Conservation (phyloP, 2,797 vertebrate species). For the Podarcis siculus region DNA sequence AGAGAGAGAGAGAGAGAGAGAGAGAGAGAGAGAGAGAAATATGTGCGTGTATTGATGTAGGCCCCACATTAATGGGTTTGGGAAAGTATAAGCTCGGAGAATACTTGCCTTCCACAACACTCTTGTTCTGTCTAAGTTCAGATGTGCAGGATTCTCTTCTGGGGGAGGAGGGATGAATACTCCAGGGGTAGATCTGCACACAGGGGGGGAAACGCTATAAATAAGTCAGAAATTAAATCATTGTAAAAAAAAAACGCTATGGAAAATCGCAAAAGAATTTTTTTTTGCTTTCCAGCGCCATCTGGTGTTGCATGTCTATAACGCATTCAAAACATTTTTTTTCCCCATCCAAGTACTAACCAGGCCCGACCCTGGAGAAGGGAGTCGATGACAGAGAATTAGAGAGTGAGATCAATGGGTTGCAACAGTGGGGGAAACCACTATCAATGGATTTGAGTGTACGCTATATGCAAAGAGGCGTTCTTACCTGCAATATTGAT, state of each 20-base stretch:
- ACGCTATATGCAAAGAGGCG: background rate
- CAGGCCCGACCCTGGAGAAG: too few relatives aligned
- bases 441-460: too few relatives aligned
- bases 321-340: too few relatives aligned
- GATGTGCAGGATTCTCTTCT: background rate
- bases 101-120: background rate
- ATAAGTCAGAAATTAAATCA: too few relatives aligned
- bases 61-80: background rate
- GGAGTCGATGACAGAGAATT: background rate
- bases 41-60: background rate
- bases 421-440: background rate
- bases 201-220: accelerated
- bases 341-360: too few relatives aligned
- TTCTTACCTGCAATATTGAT: background rate
- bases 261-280: too few relatives aligned
- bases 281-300: too few relatives aligned
- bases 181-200: background rate
- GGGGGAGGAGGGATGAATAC: background rate
- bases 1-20: too few relatives aligned
- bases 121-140: background rate
- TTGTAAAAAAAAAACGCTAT: too few relatives aligned
- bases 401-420: background rate
- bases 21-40: too few relatives aligned
- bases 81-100: background rate
- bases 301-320: too few relatives aligned